Evolutionary conservation across 2,113 vertebrate species (phyloP).

Genomic region (Edolisoma coerulescens): DNA sequence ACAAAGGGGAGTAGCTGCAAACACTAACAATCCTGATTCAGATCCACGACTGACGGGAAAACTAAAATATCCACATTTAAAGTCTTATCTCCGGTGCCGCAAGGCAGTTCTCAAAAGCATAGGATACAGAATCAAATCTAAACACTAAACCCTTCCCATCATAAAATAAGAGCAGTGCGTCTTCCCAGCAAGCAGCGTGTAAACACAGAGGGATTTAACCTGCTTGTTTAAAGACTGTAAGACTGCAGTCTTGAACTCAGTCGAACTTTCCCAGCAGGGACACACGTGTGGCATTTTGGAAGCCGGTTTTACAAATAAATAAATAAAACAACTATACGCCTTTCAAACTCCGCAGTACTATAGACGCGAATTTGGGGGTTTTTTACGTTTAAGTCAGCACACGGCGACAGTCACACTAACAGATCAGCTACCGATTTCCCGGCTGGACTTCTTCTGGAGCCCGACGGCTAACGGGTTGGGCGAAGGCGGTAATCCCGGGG

Average conservation of each 20-base stretch:
- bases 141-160: not conserved
- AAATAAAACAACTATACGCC: fast-evolving
- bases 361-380: fast-evolving
- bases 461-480: fast-evolving
- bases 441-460: not conserved
- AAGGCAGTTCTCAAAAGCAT: not conserved
- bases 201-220: not conserved
- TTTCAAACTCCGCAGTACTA: not conserved
- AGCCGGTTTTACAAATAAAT: not conserved
- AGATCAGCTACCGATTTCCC: not conserved
- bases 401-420: not conserved
- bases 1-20: not conserved
- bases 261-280: not conserved
- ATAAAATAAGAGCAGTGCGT: fast-evolving
- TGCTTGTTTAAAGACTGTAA: fast-evolving
- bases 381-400: fast-evolving
- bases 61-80: not conserved
- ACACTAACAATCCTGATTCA: not conserved
- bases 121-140: not conserved
- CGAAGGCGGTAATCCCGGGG: fast-evolving
- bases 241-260: no score
- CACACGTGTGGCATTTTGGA: not conserved
- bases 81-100: no score
- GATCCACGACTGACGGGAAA: not conserved
- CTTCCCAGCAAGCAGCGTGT: not conserved